Evolutionary conservation across 2,888 invertebrate genomes (phyloP).

Genomic region (Ctenicera cuprea): DNA sequence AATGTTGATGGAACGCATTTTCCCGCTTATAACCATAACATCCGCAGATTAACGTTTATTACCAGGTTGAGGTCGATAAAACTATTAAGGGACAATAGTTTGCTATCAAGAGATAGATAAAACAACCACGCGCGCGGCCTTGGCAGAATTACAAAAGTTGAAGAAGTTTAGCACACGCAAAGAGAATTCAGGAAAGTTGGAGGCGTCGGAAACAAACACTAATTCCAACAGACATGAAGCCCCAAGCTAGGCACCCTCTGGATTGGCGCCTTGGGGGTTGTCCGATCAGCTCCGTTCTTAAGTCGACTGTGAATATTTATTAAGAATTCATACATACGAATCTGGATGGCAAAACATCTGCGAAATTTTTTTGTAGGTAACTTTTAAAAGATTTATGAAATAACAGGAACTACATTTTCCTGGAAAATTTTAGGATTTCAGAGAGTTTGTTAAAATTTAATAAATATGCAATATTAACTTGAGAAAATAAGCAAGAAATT

Average conservation of each 20-base stretch:
- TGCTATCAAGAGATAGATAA: constrained; percentile 2
- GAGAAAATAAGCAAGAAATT: no score
- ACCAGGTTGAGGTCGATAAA: neutral
- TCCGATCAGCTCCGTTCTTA: neutral
- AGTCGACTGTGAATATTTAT: neutral
- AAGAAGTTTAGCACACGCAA: constrained; percentile 5
- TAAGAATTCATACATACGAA: neutral
- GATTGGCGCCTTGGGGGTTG: constrained; percentile 10
- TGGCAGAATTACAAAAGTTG: constrained; percentile 4
- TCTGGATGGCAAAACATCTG: neutral
- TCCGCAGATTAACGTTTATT: neutral
- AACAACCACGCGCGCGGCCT: neutral
- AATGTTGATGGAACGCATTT: no score
- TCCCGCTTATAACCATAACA: neutral
- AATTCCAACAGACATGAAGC: constrained; percentile 5
- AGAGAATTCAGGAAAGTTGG: constrained; percentile 5
- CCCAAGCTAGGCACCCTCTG: neutral
- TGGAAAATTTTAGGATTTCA: no score
- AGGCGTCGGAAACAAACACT: constrained; percentile 12
- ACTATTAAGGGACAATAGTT: neutral
- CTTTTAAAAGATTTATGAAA: no score
- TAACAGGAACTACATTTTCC: no score
- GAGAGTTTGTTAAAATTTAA: no score
- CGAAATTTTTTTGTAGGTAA: no score
- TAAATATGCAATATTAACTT: no score